Base-by-base conservation (phyloP, 2,888 invertebrate species). In the Coenonympha arcania region DNA sequence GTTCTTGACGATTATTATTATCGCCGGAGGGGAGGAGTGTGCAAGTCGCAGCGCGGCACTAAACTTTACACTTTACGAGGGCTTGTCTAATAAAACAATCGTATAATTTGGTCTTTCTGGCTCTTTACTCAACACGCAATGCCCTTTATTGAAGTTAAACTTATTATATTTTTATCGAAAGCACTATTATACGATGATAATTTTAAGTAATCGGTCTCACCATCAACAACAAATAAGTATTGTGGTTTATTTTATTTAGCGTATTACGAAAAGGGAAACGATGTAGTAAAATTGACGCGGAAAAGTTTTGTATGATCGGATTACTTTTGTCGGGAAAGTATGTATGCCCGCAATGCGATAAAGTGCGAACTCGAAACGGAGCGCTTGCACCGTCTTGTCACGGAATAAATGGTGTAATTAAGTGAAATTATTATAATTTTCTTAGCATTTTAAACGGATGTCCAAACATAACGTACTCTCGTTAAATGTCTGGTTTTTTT, bases 341-440 rank as follows among this genome's bases (percentile, higher is more conserved):
- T 11, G 30, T 46, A 39, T 33, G 41, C 28, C 9, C 19, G 42
- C 50, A 42, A 42, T 48, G 68, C 62, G 67, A 69, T 73, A 74
- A 76, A 73, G 66, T 66, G 64, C 59, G 65, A 64, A 62, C 65
- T 54, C 64, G 70, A 76, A 73, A 76, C 72, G 70, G 68, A 70
- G 74, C 75, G 70, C 60, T 65, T 63, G 65, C 61, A 61, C 68
- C 75, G 61, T 81, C 80, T 81, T 76, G 76, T 62, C 57, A 62
- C 62, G 58, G 62, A 79, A 82, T 84, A 80, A 84, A 84, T 79
- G 80, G 75, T 63, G 81, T 80, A 83, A 86, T 85, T 86, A 85
- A 78, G 71, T 79, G 75, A 80, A 86, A 81, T 85, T 85, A 84
- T 82, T 79, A 77, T 80, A 81, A 82, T 82, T 78, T 78, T 77